Conservation (phyloP, 2,113 vertebrate species). For the Nesogale talazaci region DNA sequence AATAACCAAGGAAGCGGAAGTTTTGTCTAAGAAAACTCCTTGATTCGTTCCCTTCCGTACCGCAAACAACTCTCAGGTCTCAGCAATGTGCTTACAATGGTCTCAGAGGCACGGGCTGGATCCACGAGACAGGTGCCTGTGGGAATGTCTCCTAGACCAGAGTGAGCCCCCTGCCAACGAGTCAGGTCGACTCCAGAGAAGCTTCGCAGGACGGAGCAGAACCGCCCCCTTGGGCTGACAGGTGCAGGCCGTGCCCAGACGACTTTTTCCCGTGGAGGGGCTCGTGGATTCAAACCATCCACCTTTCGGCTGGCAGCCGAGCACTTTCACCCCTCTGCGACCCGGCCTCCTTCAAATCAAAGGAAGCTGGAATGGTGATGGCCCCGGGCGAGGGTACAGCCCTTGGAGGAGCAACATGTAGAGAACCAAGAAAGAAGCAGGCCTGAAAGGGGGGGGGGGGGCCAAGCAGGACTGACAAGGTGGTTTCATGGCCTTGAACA, state of each 20-base stretch:
- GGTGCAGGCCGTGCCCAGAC: neutral
- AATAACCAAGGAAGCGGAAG: neutral
- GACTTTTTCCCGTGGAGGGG: neutral
- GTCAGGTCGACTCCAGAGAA: neutral
- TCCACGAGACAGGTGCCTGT: neutral
- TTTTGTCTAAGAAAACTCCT: slow-evolving; percentile 45
- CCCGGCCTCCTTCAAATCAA: neutral
- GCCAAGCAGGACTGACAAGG: no score
- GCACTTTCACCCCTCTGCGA: neutral
- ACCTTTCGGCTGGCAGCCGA: neutral
- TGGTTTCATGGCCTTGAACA: neutral
- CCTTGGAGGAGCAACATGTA: neutral
- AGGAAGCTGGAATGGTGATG: neutral
- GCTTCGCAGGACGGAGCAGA: neutral
- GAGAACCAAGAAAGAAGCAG: neutral
- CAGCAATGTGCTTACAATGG: neutral
- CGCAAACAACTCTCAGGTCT: slow-evolving; percentile 1
- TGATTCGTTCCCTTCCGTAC: slow-evolving; percentile 14
- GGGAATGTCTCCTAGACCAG: neutral
- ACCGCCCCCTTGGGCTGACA: neutral
- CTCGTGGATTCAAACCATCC: neutral
- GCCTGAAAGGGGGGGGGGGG: no score
- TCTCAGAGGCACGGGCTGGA: neutral
- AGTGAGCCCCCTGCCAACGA: neutral
- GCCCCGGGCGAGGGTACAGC: neutral